Evolutionary conservation across 1,140 invertebrate genomes (phyloP).

Genomic region (Drosophila eugracilis): DNA sequence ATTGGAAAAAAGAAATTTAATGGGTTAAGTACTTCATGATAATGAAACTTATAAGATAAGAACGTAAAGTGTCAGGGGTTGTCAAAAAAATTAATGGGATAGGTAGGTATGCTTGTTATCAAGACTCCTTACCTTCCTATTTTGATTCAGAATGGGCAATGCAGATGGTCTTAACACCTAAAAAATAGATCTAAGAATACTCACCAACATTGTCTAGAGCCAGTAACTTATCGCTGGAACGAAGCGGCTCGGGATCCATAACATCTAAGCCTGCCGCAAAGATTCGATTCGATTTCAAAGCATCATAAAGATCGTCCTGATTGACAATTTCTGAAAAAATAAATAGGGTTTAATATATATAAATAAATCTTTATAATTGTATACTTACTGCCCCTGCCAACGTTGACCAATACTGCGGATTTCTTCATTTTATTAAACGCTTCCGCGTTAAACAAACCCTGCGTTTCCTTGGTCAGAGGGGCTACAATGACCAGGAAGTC

Average conservation of each 20-base stretch:
- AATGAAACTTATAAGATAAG: conserved; percentile 26
- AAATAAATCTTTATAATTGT: too few relatives aligned
- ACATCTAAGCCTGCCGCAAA: conserved; percentile 96
- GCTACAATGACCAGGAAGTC: conserved; percentile 92
- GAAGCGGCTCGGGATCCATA: conserved; percentile 95
- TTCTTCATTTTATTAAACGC: conserved; percentile 94
- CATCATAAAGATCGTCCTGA: conserved; percentile 91
- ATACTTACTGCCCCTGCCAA: conserved; percentile 90
- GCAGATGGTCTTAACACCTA: too few relatives aligned
- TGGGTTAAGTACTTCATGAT: conserved; percentile 21
- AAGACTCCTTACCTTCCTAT: too few relatives aligned
- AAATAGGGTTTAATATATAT: conserved; percentile 47
- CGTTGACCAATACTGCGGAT: conserved; percentile 93
- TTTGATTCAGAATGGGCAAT: too few relatives aligned
- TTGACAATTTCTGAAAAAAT: conserved; percentile 89
- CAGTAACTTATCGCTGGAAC: conserved; percentile 91
- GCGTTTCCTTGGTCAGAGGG: conserved; percentile 91
- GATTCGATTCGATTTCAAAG: conserved; percentile 90
- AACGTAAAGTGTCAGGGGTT: not conserved
- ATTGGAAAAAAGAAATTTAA: conserved; percentile 29
- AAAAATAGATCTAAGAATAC: conserved; percentile 41
- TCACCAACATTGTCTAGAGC: conserved; percentile 92
- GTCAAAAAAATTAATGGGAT: not conserved
- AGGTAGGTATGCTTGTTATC: too few relatives aligned
- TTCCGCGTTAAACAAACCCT: conserved; percentile 90